Base-by-base conservation (phyloP, 2,888 invertebrate species). In the Plemyria rubiginata region DNA sequence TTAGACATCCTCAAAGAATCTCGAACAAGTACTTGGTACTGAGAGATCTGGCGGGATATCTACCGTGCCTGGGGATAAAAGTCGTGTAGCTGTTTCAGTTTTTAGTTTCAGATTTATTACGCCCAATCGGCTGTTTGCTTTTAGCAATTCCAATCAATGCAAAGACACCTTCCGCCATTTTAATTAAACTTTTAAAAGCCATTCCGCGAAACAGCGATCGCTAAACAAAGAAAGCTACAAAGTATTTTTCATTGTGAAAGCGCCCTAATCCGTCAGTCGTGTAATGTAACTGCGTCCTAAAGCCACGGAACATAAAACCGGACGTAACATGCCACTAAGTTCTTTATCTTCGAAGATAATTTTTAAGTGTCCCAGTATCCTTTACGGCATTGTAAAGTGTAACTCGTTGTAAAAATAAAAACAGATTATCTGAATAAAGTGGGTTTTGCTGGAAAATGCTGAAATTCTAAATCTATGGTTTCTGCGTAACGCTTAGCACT, bases 321-420 rank as follows among this genome's bases (percentile, higher is more conserved):
- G 79, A 78, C 80, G 74, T 76, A 77, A 80, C 78, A 78, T 66
- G 74, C 75, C 72, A 75, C 76, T 73, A 76, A 78, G 76, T 80
- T 78, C 79, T 84, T 84, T 85, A 86, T 85, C 80, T 80, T 50
- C 51, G 60, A 41, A 84, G 85, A 85, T 86, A 84, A 85, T 83
- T 80, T 77, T 82, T 79, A 79, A 85, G 79, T 78, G 72, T 72
- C 68, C 71, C 71, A 67, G 75, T 69, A 66, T 67, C 43, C 61
- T 85, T 85, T 82, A 86, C 70, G 65, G 71, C 74, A 76, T 70
- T 80, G 80, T 84, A 81, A 82, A 82, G 71, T 72, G 66, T 76
- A 80, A 78, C 78, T 78, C 78, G 74, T 59, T 70, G 70, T 75
- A 74, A 78, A 79, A 78, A 73, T 54, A 54, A 57, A 53, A 65